Percentiles rank a stretch among this genome's conserved stretches.
Evolutionary conservation across 2,888 invertebrate species (phyloP).

Genomic region (Eilema griseolum): DNA sequence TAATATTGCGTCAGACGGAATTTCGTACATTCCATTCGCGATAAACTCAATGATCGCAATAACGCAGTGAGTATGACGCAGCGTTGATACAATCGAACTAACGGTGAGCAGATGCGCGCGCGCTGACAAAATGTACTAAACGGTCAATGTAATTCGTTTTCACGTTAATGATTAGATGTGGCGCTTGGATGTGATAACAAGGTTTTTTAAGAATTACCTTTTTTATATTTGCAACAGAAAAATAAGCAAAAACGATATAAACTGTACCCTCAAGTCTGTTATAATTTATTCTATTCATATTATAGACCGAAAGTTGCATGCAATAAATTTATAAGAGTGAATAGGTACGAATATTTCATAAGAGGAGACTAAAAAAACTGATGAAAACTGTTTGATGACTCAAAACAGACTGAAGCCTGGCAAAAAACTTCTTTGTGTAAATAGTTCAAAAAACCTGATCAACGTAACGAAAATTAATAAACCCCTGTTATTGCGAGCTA

Average conservation of each 20-base stretch:
- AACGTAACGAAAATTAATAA: not conserved
- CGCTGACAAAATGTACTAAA: conserved; percentile 46
- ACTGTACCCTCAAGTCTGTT: not conserved
- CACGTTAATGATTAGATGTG: conserved; percentile 30
- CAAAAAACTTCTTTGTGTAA: not conserved
- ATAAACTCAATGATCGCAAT: conserved; percentile 11
- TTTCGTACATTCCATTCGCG: conserved; percentile 11
- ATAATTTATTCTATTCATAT: too few species aligned
- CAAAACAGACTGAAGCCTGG: not conserved
- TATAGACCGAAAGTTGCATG: too few species aligned
- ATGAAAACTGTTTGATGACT: too few species aligned
- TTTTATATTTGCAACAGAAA: not conserved
- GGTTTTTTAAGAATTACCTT: not conserved
- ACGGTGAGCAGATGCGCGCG: conserved; percentile 37
- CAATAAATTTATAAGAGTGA: too few species aligned
- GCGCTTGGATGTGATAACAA: conserved; percentile 16
- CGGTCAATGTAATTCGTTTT: conserved; percentile 44
- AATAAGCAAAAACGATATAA: not conserved
- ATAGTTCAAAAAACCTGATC: too few species aligned
- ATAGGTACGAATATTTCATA: too few species aligned
- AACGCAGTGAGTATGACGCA: conserved; percentile 39
- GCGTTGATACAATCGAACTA: conserved; percentile 33
- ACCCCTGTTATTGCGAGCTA: not conserved
- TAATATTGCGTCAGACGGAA: not conserved
- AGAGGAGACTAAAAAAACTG: too few species aligned